phyloP scores from a whole-genome alignment of 2,797 vertebrate species.

The Cryptoblepharus egeriae region DNA sequence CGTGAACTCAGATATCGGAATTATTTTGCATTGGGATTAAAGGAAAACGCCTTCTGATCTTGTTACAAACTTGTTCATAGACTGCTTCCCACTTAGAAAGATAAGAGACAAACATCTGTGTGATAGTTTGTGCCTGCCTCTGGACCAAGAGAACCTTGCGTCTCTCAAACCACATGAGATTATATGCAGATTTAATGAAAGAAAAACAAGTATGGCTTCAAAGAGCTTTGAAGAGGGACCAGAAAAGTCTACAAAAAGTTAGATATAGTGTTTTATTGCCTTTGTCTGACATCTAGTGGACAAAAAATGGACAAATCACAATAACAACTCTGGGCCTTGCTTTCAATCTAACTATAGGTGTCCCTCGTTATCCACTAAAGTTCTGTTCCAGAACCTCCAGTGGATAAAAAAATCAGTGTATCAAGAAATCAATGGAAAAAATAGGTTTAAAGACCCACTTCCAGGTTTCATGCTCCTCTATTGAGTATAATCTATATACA shows the following conservation, averaged over 20 bases:
- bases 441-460: no score
- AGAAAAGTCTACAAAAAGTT: not conserved
- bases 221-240: not conserved
- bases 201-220: not conserved
- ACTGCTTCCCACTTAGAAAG: no score
- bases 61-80: not conserved
- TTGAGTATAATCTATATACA: no score
- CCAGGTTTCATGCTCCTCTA: no score
- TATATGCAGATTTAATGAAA: not conserved
- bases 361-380: no score
- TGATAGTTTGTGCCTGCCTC: not conserved
- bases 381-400: no score
- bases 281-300: slow-evolving; percentile 74
- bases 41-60: not conserved
- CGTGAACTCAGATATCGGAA: not conserved
- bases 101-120: no score
- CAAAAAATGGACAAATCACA: not conserved
- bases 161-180: not conserved
- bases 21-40: no score
- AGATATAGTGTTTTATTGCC: not conserved
- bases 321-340: not conserved
- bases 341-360: not conserved
- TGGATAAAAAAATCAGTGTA: no score
- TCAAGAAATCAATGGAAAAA: no score
- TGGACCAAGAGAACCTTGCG: not conserved